These are phyloP conservation scores for Lottia scabra DNA, from an alignment of 2,888 invertebrate species.

Conservation along the genomic window DNA sequence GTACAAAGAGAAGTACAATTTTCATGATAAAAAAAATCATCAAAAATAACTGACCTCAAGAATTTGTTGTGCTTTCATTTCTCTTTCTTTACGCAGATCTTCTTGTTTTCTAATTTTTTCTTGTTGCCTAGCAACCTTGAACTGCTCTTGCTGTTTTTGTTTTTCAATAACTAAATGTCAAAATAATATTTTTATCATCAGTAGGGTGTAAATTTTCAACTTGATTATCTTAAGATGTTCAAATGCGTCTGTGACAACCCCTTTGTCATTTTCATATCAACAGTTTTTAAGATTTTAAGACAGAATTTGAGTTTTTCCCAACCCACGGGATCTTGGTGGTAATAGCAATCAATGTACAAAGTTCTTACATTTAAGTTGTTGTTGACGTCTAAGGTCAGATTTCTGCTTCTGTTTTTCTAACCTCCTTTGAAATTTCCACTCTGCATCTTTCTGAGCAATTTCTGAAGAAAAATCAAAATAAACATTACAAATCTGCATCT, in stretches of 20 bases:
- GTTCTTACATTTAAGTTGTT: conserved; percentile 5
- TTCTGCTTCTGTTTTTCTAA: conserved; percentile 76
- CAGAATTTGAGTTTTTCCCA: too few relatives aligned
- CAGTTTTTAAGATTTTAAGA: too few relatives aligned
- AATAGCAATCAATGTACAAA: background rate
- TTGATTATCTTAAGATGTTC: too few relatives aligned
- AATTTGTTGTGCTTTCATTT: conserved; percentile 85
- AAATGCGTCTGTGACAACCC: too few relatives aligned
- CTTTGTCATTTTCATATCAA: too few relatives aligned
- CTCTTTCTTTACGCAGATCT: conserved; percentile 82
- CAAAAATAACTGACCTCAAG: conserved; percentile 79
- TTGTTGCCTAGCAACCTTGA: conserved; percentile 60
- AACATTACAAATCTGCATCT: too few relatives aligned
- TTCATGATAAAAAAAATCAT: background rate
- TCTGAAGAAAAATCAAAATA: conserved; percentile 54
- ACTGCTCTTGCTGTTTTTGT: conserved; percentile 64
- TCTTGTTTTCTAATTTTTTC: conserved; percentile 84
- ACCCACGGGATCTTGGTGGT: too few relatives aligned
- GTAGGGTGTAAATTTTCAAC: too few relatives aligned
- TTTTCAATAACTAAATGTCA: conserved; percentile 64
- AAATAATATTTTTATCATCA: too few relatives aligned
- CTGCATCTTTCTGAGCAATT: conserved; percentile 79
- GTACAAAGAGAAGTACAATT: too few relatives aligned
- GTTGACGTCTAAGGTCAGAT: conserved; percentile 70
- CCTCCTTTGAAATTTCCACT: conserved; percentile 74